A percentile compares a stretch with the other conserved stretches of the same genome.
These are phyloP conservation scores for Myopa testacea DNA, from an alignment of 2,888 invertebrate genomes.

Conservation along the genomic window DNA sequence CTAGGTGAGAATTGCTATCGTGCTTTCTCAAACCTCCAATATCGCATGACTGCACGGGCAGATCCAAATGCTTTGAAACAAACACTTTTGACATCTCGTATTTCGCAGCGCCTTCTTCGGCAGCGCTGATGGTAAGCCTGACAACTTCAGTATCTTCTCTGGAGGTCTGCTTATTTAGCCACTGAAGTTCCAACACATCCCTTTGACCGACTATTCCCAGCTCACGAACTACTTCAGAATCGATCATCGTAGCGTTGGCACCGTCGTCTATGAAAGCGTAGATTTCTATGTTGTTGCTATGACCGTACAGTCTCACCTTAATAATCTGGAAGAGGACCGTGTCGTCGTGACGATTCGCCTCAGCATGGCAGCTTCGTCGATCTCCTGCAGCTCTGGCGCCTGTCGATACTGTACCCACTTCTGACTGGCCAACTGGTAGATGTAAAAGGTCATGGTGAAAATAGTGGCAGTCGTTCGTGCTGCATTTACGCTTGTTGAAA, in stretches of 20 bases:
- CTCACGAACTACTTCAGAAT: not conserved
- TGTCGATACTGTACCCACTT: not conserved
- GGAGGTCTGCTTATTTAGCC: slow-evolving; percentile 6
- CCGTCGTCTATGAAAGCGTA: slow-evolving; percentile 2
- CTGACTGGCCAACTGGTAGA: not conserved
- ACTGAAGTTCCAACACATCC: slow-evolving; percentile 12
- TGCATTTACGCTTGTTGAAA: not conserved
- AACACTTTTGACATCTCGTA: too few relatives aligned
- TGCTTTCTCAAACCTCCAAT: too few relatives aligned
- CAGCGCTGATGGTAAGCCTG: too few relatives aligned
- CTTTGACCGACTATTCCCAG: too few relatives aligned
- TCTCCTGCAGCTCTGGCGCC: not conserved
- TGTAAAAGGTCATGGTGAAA: not conserved
- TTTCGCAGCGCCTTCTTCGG: too few relatives aligned
- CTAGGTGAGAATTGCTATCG: not conserved
- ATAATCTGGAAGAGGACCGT: not conserved
- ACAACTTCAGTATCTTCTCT: slow-evolving; percentile 3
- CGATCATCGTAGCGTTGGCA: not conserved
- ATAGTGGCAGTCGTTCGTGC: not conserved
- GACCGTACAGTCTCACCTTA: not conserved
- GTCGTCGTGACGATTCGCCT: slow-evolving; percentile 10
- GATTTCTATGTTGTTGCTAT: not conserved
- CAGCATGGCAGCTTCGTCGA: slow-evolving; percentile 2
- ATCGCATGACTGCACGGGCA: too few relatives aligned
- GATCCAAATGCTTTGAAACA: too few relatives aligned